phyloP scores from a whole-genome alignment of 1,140 invertebrate species.

The Aphis gossypii region DNA sequence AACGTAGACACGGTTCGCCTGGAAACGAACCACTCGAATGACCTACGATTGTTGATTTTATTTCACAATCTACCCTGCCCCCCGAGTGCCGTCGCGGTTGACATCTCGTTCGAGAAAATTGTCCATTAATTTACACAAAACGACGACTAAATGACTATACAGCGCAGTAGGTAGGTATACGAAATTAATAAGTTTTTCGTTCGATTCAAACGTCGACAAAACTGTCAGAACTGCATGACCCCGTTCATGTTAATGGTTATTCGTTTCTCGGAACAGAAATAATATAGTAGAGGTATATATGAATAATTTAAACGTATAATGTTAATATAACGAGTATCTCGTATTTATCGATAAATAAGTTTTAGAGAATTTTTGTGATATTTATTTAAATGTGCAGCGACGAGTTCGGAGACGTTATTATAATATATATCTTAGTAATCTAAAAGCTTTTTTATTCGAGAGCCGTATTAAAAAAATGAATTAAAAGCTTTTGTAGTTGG shows the following conservation, averaged over 20 bases:
- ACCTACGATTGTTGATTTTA: slow-evolving; percentile 8
- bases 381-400: background rate
- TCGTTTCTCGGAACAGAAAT: background rate
- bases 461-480: too few species aligned
- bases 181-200: slow-evolving; percentile 2
- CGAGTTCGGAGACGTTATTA: too few species aligned
- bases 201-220: background rate
- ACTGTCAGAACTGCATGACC: background rate
- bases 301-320: background rate
- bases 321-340: background rate
- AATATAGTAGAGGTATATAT: background rate
- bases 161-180: background rate
- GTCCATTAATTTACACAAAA: background rate
- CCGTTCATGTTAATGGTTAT: background rate
- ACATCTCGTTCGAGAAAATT: background rate
- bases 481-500: too few species aligned
- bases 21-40: background rate
- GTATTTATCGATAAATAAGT: background rate
- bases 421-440: too few species aligned
- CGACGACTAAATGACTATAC: background rate
- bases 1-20: background rate
- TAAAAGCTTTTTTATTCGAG: too few species aligned
- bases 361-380: background rate
- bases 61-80: background rate
- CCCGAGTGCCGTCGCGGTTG: background rate